Conservation (phyloP, 2,888 invertebrate genomes). For the Meiosimyza decipiens region DNA sequence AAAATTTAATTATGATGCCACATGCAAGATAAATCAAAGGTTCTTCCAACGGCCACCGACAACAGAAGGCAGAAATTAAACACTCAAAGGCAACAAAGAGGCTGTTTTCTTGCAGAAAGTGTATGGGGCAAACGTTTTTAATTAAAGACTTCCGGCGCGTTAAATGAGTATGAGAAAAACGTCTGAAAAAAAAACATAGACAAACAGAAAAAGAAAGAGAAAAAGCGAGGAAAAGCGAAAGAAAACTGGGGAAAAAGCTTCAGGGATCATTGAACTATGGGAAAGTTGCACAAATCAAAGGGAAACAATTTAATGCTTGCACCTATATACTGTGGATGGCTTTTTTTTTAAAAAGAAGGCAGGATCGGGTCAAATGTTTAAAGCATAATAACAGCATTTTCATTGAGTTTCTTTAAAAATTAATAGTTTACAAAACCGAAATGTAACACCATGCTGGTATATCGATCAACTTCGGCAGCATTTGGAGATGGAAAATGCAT, state of each 20-base stretch:
- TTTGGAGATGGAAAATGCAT: too few relatives aligned
- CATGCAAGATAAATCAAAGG: conserved; percentile 24
- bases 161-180: background rate
- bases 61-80: background rate
- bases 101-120: background rate
- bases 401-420: too few relatives aligned
- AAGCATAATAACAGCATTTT: too few relatives aligned
- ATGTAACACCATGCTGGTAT: too few relatives aligned
- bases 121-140: conserved; percentile 11
- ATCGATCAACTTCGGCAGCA: too few relatives aligned
- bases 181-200: too few relatives aligned
- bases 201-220: background rate
- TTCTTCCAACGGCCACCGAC: background rate
- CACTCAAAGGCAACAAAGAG: conserved; percentile 10
- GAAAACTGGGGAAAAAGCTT: background rate
- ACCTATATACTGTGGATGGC: too few relatives aligned
- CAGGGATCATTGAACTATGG: background rate
- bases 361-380: too few relatives aligned
- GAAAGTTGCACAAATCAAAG: background rate
- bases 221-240: too few relatives aligned
- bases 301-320: background rate
- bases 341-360: too few relatives aligned
- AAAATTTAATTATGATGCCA: conserved; percentile 24
- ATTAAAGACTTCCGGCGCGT: conserved; percentile 28
- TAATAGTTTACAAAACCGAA: too few relatives aligned